phyloP scores from a whole-genome alignment of 2,113 vertebrate genomes.

The Colius striatus region DNA sequence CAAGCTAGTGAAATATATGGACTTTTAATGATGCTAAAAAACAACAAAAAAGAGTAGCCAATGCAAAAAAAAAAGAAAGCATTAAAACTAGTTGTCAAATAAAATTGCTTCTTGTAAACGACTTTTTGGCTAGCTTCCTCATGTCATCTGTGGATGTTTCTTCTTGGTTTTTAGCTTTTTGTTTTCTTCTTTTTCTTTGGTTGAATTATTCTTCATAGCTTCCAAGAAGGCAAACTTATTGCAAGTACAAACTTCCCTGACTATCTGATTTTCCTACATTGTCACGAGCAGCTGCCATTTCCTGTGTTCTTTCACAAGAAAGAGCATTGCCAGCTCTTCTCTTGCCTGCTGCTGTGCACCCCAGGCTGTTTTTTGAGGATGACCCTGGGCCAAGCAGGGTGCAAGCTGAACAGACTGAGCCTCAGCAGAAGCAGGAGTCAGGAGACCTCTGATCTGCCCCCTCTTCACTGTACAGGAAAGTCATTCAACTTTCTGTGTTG shows the following conservation, averaged over 20 bases:
- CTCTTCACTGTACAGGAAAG: background rate
- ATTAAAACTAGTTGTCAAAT: background rate
- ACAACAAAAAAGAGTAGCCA: background rate
- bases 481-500: background rate
- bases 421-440: background rate
- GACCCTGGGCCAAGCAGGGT: background rate
- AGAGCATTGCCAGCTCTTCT: background rate
- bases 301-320: background rate
- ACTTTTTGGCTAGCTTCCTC: background rate
- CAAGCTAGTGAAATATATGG: constrained; percentile 17
- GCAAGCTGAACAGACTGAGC: background rate
- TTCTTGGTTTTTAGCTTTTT: background rate
- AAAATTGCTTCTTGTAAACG: background rate
- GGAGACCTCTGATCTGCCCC: background rate
- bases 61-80: accelerated
- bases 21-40: background rate
- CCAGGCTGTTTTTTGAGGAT: background rate
- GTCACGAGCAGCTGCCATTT: background rate
- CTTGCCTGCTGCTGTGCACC: background rate
- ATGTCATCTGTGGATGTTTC: background rate
- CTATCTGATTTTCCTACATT: background rate
- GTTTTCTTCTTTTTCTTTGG: background rate
- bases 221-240: background rate
- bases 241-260: background rate
- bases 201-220: background rate